phyloP scores from a whole-genome alignment of 2,113 vertebrate species.

The Toxotes chatareus region DNA sequence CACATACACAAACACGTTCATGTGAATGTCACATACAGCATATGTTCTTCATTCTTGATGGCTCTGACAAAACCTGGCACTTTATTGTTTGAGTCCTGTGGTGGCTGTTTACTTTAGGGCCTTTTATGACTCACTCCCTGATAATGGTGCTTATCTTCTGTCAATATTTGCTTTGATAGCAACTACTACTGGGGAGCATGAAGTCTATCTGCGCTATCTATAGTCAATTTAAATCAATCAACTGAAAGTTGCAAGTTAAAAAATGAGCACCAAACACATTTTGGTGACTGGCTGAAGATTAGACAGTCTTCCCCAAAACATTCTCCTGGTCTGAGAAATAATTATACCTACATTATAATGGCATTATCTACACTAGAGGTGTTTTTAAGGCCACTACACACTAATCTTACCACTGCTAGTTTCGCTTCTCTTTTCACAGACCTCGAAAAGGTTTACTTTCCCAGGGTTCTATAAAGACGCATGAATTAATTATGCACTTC shows the following conservation, averaged over 20 bases:
- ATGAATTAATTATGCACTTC: background rate
- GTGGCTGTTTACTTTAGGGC: constrained; percentile 37
- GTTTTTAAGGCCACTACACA: background rate
- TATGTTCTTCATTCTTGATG: background rate
- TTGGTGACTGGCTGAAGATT: background rate
- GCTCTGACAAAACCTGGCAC: background rate
- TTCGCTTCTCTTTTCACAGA: background rate
- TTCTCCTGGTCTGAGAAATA: background rate
- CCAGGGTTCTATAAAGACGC: background rate
- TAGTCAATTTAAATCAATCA: constrained; percentile 20
- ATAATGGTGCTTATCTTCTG: constrained; percentile 63
- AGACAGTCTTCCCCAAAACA: background rate
- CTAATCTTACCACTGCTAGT: background rate
- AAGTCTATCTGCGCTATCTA: constrained; percentile 10
- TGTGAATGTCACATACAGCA: background rate
- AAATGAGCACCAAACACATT: background rate
- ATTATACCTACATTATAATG: background rate
- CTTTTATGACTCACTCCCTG: constrained; percentile 31
- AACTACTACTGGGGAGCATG: constrained; percentile 18
- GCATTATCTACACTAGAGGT: background rate
- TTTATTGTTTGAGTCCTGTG: background rate
- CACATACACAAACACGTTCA: background rate
- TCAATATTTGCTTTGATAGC: constrained; percentile 72
- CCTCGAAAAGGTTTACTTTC: constrained; percentile 1
- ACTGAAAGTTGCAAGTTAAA: background rate